Percentiles rank a stretch among this genome's conserved stretches.
Conservation (phyloP, 1,140 invertebrate genomes). For the Cyclina sinensis region DNA sequence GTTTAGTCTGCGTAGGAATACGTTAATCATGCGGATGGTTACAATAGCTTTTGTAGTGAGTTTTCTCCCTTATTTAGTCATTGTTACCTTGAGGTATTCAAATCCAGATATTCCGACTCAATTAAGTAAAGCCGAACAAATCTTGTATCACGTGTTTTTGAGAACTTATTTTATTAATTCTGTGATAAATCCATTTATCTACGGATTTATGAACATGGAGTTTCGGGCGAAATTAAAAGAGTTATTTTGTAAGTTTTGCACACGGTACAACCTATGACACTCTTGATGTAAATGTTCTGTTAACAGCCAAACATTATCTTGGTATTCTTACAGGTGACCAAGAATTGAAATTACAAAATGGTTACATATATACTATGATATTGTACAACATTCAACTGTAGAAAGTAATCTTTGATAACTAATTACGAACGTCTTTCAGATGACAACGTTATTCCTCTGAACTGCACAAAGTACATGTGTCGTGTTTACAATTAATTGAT, state of each 20-base stretch:
- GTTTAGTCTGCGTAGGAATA: slow-evolving; percentile 61
- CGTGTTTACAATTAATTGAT: too few relatives aligned
- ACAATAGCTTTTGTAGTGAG: slow-evolving; percentile 65
- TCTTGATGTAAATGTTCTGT: too few relatives aligned
- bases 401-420: too few relatives aligned
- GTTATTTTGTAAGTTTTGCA: slow-evolving; percentile 56
- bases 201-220: slow-evolving; percentile 64
- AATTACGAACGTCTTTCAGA: too few relatives aligned
- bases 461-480: too few relatives aligned
- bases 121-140: slow-evolving; percentile 44
- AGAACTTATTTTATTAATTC: slow-evolving; percentile 63
- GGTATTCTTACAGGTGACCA: too few relatives aligned
- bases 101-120: slow-evolving; percentile 48
- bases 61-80: slow-evolving; percentile 58
- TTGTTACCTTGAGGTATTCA: slow-evolving; percentile 52
- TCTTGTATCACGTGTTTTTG: slow-evolving; percentile 57
- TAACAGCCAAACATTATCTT: too few relatives aligned
- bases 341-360: too few relatives aligned
- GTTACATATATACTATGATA: too few relatives aligned
- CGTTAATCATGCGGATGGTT: slow-evolving; percentile 64
- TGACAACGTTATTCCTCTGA: too few relatives aligned
- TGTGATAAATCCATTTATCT: slow-evolving; percentile 66
- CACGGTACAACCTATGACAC: neutral
- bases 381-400: too few relatives aligned
- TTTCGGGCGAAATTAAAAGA: slow-evolving; percentile 52